Evolutionary conservation across 2,888 invertebrate species (phyloP).

Genomic region (Neoascia interrupta): DNA sequence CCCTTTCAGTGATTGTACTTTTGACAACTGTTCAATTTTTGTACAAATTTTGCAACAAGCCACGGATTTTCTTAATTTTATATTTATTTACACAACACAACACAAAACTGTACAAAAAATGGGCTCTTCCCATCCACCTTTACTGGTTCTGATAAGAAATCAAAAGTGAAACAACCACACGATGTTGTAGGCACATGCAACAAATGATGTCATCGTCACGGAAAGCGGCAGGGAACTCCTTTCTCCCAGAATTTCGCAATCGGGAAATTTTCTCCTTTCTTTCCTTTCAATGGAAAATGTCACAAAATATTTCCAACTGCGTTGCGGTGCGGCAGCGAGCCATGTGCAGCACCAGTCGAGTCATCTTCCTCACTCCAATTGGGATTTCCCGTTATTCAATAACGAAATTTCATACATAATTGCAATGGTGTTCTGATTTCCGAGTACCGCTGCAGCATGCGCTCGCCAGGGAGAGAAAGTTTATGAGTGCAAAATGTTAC

Average conservation of each 20-base stretch:
- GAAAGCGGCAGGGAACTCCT: not conserved
- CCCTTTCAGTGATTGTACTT: not conserved
- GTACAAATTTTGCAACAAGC: not conserved
- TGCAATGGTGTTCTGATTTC: constrained; percentile 2
- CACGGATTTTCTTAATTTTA: not conserved
- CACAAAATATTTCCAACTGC: constrained; percentile 27
- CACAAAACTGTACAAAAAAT: too few relatives aligned
- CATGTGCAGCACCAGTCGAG: constrained; percentile 39
- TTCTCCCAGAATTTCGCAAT: constrained; percentile 9
- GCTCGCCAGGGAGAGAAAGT: constrained; percentile 41
- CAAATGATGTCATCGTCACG: constrained; percentile 66
- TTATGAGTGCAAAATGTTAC: constrained; percentile 47
- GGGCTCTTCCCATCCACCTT: too few relatives aligned
- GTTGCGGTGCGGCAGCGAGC: not conserved
- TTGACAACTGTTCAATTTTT: constrained; percentile 1
- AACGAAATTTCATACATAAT: constrained; percentile 22
- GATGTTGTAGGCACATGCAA: constrained; percentile 27
- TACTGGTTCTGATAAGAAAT: constrained; percentile 9
- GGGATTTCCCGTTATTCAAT: constrained; percentile 46
- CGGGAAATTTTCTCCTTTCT: constrained; percentile 14
- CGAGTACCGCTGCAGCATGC: constrained; percentile 29
- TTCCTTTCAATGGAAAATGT: too few relatives aligned
- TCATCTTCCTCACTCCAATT: constrained; percentile 52
- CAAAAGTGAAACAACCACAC: constrained; percentile 10
- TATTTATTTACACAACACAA: not conserved